Conservation (phyloP, 1,140 invertebrate genomes). For the Myzus persicae region DNA sequence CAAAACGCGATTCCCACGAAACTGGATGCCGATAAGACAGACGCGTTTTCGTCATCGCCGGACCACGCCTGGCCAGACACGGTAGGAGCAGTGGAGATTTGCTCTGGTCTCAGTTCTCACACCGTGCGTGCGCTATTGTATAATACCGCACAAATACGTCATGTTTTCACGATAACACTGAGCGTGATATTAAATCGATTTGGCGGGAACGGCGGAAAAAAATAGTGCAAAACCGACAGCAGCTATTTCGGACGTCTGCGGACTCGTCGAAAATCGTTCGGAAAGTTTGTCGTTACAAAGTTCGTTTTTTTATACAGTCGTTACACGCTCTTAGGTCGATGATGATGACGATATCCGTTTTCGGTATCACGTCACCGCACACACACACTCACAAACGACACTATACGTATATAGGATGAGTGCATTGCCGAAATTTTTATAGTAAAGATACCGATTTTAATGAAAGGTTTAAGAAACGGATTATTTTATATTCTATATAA, state of each 20-base stretch:
- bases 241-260: background rate
- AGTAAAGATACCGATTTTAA: background rate
- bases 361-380: background rate
- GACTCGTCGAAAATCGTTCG: background rate
- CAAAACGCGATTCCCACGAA: constrained; percentile 4
- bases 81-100: background rate
- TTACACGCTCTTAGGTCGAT: background rate
- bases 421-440: background rate
- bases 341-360: background rate
- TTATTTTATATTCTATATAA: too few species aligned
- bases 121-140: background rate
- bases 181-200: background rate
- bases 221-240: background rate
- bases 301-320: background rate
- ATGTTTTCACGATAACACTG: background rate
- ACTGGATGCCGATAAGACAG: background rate
- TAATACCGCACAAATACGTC: background rate
- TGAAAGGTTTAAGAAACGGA: constrained; percentile 31
- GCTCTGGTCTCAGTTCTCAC: background rate
- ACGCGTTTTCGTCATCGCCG: background rate
- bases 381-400: background rate
- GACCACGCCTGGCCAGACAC: background rate
- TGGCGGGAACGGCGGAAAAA: background rate
- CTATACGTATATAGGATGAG: background rate
- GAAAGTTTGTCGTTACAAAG: constrained; percentile 35